These are phyloP conservation scores for Clarias pachynema DNA, from an alignment of 2,797 vertebrate species.

Conservation along the genomic window DNA sequence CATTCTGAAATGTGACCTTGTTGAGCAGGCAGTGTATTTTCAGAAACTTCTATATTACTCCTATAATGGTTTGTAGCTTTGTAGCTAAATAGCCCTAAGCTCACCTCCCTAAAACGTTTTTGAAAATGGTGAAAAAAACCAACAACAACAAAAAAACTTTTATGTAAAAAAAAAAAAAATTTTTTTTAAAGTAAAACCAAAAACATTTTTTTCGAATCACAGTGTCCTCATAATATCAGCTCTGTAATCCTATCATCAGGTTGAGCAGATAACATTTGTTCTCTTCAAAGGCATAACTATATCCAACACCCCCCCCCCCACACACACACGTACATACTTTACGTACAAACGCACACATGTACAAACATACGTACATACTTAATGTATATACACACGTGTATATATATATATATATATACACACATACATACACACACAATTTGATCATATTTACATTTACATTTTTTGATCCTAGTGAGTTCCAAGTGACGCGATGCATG, in stretches of 20 bases:
- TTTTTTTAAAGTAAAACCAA: background rate
- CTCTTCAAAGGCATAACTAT: background rate
- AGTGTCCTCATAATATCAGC: background rate
- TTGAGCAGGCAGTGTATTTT: background rate
- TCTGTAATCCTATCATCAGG: slow-evolving; percentile 2
- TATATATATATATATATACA: background rate
- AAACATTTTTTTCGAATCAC: background rate
- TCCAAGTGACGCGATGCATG: slow-evolving; percentile 19
- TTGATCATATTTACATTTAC: slow-evolving; percentile 9
- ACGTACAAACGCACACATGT: background rate
- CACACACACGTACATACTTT: background rate
- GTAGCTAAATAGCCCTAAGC: background rate
- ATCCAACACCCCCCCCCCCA: background rate
- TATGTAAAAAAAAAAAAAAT: background rate
- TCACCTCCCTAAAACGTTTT: background rate
- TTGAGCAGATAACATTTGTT: slow-evolving; percentile 12
- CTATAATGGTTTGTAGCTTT: background rate
- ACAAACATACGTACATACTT: background rate
- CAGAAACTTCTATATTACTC: background rate
- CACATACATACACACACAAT: background rate
- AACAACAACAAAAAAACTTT: background rate
- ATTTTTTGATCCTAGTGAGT: slow-evolving; percentile 9
- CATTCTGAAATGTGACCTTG: too few relatives aligned
- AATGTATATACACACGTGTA: background rate
- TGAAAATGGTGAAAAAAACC: too few relatives aligned